These are phyloP conservation scores for Atta colombica DNA, from an alignment of 1,140 invertebrate genomes.

Conservation along the genomic window DNA sequence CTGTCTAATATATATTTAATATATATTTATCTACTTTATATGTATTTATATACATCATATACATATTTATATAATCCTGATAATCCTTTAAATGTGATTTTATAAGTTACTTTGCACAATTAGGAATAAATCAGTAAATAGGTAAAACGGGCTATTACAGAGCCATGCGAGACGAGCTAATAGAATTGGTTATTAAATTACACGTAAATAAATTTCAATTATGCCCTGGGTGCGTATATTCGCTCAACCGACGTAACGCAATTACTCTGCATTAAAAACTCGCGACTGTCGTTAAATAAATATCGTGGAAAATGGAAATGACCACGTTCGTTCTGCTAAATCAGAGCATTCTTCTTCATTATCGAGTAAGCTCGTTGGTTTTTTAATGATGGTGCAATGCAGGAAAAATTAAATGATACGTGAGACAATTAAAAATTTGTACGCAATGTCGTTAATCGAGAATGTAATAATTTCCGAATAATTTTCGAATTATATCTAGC, in stretches of 20 bases:
- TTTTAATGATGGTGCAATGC: constrained; percentile 33
- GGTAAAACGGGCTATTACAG: constrained; percentile 37
- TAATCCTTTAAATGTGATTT: constrained; percentile 8
- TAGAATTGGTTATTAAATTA: constrained; percentile 61
- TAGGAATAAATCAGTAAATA: constrained; percentile 39
- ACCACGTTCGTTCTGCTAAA: constrained; percentile 35
- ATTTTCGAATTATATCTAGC: not conserved
- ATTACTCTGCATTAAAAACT: constrained; percentile 62
- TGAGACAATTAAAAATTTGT: constrained; percentile 34
- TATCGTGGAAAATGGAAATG: constrained; percentile 60
- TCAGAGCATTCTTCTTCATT: constrained; percentile 61
- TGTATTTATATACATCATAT: no score
- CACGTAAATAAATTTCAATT: constrained; percentile 61
- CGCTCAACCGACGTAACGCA: constrained; percentile 29
- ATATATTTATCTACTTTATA: not conserved
- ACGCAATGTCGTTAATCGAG: not conserved
- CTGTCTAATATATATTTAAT: not conserved
- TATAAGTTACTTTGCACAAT: constrained; percentile 5
- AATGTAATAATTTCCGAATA: constrained; percentile 3
- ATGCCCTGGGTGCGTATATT: constrained; percentile 29
- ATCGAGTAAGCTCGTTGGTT: constrained; percentile 17
- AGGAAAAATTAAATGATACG: constrained; percentile 29
- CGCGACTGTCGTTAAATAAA: constrained; percentile 61
- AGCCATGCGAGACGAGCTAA: constrained; percentile 25
- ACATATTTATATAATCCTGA: not conserved